Evolutionary conservation across 2,797 vertebrate species (phyloP), one percentile per base, ranked within the genome.

Genomic region (Buphagus erythrorhynchus): DNA sequence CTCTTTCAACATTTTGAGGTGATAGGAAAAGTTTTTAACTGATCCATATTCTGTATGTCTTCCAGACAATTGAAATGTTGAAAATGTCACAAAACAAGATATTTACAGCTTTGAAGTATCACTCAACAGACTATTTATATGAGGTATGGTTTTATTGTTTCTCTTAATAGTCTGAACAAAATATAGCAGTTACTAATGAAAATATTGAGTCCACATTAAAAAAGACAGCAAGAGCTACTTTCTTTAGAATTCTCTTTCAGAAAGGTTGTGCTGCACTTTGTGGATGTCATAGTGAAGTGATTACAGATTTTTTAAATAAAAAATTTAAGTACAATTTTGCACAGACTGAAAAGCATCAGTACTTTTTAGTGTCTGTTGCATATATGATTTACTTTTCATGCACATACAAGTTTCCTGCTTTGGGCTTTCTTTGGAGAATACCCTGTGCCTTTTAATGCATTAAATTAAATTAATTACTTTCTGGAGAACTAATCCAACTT

Each of bases 51-150:
- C 83, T 95, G 3, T 88, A 6, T 95, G 59, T 92, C 38, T 95
- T 96, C 54, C 80, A 97, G 97, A 55, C 36, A 61, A 16, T 6
- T 69, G 43, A 92, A 95, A 40, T 84, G 69, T 88, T 76, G 75
- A 86, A 71, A 82, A 58, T 11, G 38, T 89, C 95, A 40, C 40
- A 85, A 57, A 95, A 79, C 75, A 93, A 94, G 92, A 96, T 98
- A 97, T 98, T 98, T 97, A 49, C 97, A 82, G 68, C 96, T 82
- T 93, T 98, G 48, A 98, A 97, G 68, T 98, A 98, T 84, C 91
- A 91, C 46, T 94, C 98, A 45, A 90, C 98, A 88, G 98, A 98
- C 86, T 98, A 98, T 90, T 97, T 97, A 81, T 96, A 97, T 80
- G 98, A 98, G 98, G 98, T 98, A 98, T 4, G n/a, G 7, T 90